phyloP scores from a whole-genome alignment of 2,797 vertebrate species.

The Scolopax bukidnonensis region DNA sequence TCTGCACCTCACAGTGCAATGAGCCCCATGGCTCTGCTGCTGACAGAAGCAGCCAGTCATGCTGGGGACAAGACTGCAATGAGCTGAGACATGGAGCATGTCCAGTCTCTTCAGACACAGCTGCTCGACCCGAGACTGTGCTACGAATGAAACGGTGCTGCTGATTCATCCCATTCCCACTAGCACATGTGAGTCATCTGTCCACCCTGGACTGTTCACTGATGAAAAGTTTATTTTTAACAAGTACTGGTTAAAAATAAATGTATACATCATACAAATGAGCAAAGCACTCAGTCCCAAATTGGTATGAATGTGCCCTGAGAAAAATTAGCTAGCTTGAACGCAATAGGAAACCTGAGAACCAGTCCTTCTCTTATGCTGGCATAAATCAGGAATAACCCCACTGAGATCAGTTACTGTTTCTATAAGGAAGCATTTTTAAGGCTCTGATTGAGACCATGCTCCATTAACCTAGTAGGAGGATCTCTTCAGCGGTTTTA shows the following conservation, averaged over 20 bases:
- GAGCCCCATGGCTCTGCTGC: background rate
- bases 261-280: constrained; percentile 38
- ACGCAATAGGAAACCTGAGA: constrained; percentile 59
- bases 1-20: background rate
- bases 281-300: background rate
- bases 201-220: constrained; percentile 13
- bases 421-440: constrained; percentile 60
- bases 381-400: constrained; percentile 64
- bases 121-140: background rate
- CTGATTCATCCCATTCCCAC: constrained; percentile 62
- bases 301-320: constrained; percentile 45
- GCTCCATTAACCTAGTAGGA: constrained; percentile 53
- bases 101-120: constrained; percentile 29
- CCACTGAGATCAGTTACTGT: constrained; percentile 51
- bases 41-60: background rate
- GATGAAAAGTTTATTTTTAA: constrained; percentile 70
- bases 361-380: constrained; percentile 7
- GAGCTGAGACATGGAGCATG: background rate
- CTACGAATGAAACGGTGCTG: background rate
- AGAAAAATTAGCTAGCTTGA: constrained; percentile 48
- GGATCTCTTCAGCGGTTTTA: constrained; percentile 2
- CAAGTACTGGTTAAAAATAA: constrained; percentile 58
- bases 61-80: background rate
- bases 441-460: constrained; percentile 53
- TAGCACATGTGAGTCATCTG: constrained; percentile 54